phyloP scores from a whole-genome alignment of 2,888 invertebrate species.

The Blera fallax region DNA sequence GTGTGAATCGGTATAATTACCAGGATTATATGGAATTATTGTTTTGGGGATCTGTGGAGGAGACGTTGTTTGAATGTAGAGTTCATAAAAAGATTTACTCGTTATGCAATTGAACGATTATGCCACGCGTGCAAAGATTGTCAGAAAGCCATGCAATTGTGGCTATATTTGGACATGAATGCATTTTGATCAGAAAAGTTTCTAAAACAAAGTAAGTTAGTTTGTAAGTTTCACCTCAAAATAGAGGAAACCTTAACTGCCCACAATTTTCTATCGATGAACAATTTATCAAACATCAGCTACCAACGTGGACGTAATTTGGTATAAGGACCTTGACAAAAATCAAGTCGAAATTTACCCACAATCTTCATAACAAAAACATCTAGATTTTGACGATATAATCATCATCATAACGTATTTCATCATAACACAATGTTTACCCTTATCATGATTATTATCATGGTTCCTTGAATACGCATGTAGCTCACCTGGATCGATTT shows the following conservation, averaged over 20 bases:
- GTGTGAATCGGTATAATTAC: conserved; percentile 23
- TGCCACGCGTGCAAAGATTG: not conserved
- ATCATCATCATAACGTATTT: not conserved
- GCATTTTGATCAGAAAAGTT: not conserved
- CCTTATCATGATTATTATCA: not conserved
- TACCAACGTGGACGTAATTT: not conserved
- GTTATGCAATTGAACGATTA: not conserved
- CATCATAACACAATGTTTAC: not conserved
- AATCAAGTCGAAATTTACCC: not conserved
- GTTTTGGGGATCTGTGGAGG: not conserved
- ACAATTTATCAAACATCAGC: not conserved
- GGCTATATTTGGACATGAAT: not conserved
- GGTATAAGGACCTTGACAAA: not conserved
- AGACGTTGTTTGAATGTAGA: not conserved
- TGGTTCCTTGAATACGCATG: not conserved
- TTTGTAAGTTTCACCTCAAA: too few relatives aligned
- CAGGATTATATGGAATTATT: not conserved
- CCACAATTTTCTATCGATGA: too few relatives aligned
- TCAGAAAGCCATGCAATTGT: not conserved
- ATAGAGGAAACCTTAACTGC: too few relatives aligned
- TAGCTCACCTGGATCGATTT: not conserved
- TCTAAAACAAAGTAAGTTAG: too few relatives aligned
- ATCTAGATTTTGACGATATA: not conserved
- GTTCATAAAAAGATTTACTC: not conserved
- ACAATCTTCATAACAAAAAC: not conserved